A percentile compares a stretch with the other conserved stretches of the same genome.
Evolutionary conservation across 1,140 invertebrate species (phyloP).

Genomic region (Teleopsis dalmanni): DNA sequence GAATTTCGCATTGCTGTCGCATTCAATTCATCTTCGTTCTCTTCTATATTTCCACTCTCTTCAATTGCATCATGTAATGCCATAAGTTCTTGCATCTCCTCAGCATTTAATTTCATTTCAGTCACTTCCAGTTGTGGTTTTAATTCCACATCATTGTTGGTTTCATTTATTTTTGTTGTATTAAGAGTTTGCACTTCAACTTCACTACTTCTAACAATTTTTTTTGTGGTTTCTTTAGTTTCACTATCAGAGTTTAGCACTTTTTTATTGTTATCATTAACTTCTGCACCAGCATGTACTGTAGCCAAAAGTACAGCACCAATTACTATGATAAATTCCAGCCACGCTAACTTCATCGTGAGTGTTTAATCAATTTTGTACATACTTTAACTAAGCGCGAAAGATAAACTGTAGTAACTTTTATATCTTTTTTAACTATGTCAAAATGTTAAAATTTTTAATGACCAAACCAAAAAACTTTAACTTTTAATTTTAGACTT

Average conservation of each 20-base stretch:
- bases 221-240: too few relatives aligned
- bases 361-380: not conserved
- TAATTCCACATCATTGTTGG: not conserved
- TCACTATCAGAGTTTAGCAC: too few relatives aligned
- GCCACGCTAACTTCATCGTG: not conserved
- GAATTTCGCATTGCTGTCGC: not conserved
- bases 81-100: slow-evolving; percentile 1
- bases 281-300: not conserved
- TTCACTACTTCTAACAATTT: too few relatives aligned
- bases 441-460: too few relatives aligned
- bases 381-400: slow-evolving; percentile 3
- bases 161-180: not conserved
- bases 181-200: not conserved
- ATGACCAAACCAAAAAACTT: too few relatives aligned
- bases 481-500: too few relatives aligned
- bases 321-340: not conserved
- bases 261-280: not conserved
- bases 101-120: slow-evolving; percentile 5
- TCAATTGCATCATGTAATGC: slow-evolving; percentile 2
- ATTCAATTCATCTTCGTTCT: not conserved
- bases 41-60: not conserved
- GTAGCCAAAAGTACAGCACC: not conserved
- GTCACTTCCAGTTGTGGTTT: slow-evolving; percentile 1
- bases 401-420: not conserved
- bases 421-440: slow-evolving; percentile 2